A percentile compares a stretch with the other conserved stretches of the same genome.
Evolutionary conservation across 2,113 vertebrate genomes (phyloP).

Genomic region (Chunga burmeisteri): DNA sequence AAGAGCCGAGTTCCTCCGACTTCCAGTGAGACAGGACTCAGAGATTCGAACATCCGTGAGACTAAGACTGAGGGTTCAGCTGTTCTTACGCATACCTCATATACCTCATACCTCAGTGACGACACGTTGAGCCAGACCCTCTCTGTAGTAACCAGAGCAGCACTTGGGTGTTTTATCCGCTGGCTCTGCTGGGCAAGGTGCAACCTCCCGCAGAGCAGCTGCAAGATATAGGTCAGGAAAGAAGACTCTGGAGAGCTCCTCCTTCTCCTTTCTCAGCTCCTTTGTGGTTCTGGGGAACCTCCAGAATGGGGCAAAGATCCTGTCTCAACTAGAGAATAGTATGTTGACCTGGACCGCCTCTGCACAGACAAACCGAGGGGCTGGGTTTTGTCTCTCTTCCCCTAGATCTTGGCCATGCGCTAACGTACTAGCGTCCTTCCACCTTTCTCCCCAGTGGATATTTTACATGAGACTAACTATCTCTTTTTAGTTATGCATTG

Average conservation of each 20-base stretch:
- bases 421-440: background rate
- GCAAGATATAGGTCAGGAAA: background rate
- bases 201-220: background rate
- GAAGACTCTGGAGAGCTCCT: background rate
- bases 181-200: background rate
- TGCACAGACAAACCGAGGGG: background rate
- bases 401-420: background rate
- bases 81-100: background rate
- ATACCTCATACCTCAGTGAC: background rate
- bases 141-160: background rate
- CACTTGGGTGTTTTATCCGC: background rate
- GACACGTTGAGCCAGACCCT: background rate
- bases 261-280: background rate
- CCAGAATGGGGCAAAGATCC: background rate
- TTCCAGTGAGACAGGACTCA: background rate
- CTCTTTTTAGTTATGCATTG: background rate
- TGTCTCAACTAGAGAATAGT: background rate
- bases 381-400: background rate
- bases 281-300: background rate
- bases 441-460: background rate
- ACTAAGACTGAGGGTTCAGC: background rate
- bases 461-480: background rate
- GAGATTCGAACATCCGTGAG: background rate
- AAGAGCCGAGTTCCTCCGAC: background rate
- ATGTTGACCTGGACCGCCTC: background rate